A percentile compares a stretch with the other conserved stretches of the same genome.
These are phyloP conservation scores for Borostomias antarcticus DNA, from an alignment of 2,797 vertebrate genomes.

Conservation along the genomic window DNA sequence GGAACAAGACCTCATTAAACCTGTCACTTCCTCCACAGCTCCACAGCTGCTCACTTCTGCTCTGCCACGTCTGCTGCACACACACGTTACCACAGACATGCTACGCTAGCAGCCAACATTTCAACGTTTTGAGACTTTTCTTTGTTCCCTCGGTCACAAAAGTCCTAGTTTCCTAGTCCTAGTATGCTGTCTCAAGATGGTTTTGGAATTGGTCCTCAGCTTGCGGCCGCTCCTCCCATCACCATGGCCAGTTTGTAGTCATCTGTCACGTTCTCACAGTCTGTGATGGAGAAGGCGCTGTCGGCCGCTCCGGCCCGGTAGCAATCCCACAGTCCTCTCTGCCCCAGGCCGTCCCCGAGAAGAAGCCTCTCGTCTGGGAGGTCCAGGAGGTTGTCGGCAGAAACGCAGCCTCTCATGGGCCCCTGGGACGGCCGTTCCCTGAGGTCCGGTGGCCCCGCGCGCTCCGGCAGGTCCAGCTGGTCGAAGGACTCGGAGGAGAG, in stretches of 20 bases:
- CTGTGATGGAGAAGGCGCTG: constrained; percentile 83
- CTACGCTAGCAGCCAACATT: background rate
- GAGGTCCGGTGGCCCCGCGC: constrained; percentile 46
- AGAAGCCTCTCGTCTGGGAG: constrained; percentile 63
- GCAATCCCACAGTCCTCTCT: constrained; percentile 79
- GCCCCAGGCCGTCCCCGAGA: constrained; percentile 41
- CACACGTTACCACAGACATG: background rate
- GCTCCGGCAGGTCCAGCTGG: constrained; percentile 87
- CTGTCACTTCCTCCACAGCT: background rate
- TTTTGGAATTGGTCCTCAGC: constrained; percentile 65
- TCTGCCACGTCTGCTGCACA: background rate
- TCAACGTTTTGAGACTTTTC: background rate
- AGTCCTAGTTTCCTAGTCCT: constrained; percentile 15
- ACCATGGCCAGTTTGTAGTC: constrained; percentile 75
- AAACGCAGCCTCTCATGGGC: constrained; percentile 84
- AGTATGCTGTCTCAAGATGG: constrained; percentile 8
- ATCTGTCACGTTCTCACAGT: constrained; percentile 79
- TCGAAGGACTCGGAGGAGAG: constrained; percentile 97
- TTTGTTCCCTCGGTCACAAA: background rate
- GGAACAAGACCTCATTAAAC: background rate
- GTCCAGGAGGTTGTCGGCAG: constrained; percentile 87
- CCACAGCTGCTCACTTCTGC: background rate
- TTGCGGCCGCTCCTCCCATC: constrained; percentile 65
- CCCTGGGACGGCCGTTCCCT: constrained; percentile 54
- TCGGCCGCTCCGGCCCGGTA: constrained; percentile 75